Base-by-base conservation (phyloP, 2,113 vertebrate species). In the Ranitomeya variabilis region DNA sequence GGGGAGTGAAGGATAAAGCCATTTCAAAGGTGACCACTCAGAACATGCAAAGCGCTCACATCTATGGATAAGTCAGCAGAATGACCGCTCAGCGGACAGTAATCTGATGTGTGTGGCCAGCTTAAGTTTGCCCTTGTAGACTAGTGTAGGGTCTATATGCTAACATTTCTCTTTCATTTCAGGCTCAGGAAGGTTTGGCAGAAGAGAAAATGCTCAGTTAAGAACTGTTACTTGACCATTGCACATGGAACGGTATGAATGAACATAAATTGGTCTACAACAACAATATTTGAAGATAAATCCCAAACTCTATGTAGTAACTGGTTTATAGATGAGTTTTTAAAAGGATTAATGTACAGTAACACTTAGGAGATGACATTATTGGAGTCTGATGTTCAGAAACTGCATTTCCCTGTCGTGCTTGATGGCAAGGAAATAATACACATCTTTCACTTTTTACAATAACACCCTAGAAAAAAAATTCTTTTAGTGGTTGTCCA, bases 141-240 rank as follows among this genome's bases (percentile, higher is more conserved):
- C 54, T 77, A 54, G 31, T 77, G 76, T n/a, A 6, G 26, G 21
- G 26, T 21, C 13, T 23, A 37, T 2, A 13, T 7, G 15, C 66
- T 23, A 84, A n/a, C 4, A 51, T 18, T 1, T 67, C 14, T 26
- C n/a, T 55, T 8, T 74, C 18, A 19, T 91, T 91, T 74, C 90
- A 95, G 94, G 89, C 90, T 95, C 86, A 93, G 94, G 76, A 95
- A 94, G 90, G 93, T 94, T 90, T 96, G 94, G 94, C 94, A 94
- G 92, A 95, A 95, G 90, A 93, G 94, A 91, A 95, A 93, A 76
- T 95, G 94, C 69, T 91, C 90, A 11, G 87, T 95, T 86, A 93
- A 91, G 90, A 93, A 95, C 91, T 94, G 94, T 91, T 96, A 94
- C 91, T 89, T 96, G 69, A 96, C 93, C 84, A 93, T 96, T 52